Base-by-base conservation (phyloP, 2,797 vertebrate species). In the Takifugu ocellatus region DNA sequence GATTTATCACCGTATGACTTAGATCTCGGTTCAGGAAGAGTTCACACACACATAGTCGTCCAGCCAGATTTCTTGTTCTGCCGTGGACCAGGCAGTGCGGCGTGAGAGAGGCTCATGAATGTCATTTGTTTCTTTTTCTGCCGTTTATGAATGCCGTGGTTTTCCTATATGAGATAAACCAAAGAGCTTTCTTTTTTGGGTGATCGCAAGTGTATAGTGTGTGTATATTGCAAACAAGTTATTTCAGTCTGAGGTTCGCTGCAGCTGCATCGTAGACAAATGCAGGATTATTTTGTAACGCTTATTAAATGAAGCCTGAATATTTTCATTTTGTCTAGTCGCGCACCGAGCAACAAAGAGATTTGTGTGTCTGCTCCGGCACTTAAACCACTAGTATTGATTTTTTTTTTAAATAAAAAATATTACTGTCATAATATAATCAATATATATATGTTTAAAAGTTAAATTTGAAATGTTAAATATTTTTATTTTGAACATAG, bases 11-110 rank as follows among this genome's bases (percentile, higher is more conserved):
- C 92, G 92, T 92, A 93, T 84, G 95, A 95, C 96, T 96, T 94
- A 93, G 94, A 98, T 96, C 94, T 95, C 94, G 94, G 97, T 98
- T 98, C 97, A 99, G 94, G 94, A 94, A 98, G 94, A 98, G 96
- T 98, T 98, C 96, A 98, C 94, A 73, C 74, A 71, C 74, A 73
- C 74, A 57, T 72, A 81, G 81, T 70, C 71, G 77, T 74, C 66
- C 81, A 83, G 82, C 82, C 81, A 85, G 86, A 85, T 86, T 86
- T 79, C 81, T 46, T 46, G 16, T 46, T 87, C 81, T 58, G 74
- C 74, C 78, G 80, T 46, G 76, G 83, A 81, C 83, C 81, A 70
- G 70, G 69, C 78, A 69, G 82, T 68, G 75, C 52, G 26, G 70
- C 25, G 70, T 74, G 75, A 54, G 60, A 68, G 53, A 69, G 25